Conservation (phyloP, 2,113 vertebrate species). For the Syrmaticus mikado region DNA sequence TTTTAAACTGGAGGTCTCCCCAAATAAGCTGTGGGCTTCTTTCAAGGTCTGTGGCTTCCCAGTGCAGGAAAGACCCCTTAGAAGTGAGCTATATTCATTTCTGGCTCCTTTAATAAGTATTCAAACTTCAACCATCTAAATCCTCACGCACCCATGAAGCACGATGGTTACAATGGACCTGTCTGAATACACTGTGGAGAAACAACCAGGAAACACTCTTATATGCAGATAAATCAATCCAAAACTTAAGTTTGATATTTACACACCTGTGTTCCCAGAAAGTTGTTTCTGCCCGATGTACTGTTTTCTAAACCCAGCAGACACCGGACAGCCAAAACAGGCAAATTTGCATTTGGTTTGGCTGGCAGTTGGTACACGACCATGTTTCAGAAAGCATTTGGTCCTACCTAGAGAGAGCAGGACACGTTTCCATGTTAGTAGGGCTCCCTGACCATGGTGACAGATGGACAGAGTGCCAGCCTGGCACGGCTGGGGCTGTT, state of each 20-base stretch:
- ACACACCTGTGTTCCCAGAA: not conserved
- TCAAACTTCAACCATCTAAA: not conserved
- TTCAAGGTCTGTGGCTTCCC: not conserved
- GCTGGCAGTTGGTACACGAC: not conserved
- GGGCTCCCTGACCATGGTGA: not conserved
- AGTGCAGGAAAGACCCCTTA: not conserved
- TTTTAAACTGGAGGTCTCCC: not conserved
- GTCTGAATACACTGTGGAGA: not conserved
- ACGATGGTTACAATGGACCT: not conserved
- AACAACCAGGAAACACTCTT: not conserved
- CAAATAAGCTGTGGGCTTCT: not conserved
- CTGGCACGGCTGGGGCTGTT: not conserved
- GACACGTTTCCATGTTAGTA: constrained; percentile 5
- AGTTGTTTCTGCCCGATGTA: not conserved
- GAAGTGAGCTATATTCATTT: not conserved
- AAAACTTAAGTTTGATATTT: not conserved
- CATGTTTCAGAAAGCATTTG: not conserved
- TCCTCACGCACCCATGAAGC: not conserved
- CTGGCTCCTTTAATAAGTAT: not conserved
- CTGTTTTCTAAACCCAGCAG: not conserved
- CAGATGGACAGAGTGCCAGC: constrained; percentile 20
- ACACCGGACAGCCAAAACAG: not conserved
- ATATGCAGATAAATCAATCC: not conserved
- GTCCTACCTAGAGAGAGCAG: not conserved
- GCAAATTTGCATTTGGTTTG: not conserved